Evolutionary conservation across 2,113 vertebrate species (phyloP).

Genomic region (Aegotheles bennettii): DNA sequence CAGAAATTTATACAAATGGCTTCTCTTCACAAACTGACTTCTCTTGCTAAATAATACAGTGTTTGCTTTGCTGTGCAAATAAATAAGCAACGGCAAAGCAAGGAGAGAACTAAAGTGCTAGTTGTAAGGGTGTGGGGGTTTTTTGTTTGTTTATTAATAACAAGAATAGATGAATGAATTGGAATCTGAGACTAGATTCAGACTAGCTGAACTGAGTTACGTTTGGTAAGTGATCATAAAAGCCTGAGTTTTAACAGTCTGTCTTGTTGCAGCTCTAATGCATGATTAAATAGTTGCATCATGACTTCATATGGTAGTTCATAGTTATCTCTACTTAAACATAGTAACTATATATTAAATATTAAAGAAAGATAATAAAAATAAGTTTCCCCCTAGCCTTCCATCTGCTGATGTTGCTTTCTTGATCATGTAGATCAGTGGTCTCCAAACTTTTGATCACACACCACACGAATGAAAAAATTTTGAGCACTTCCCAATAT

Average conservation of each 20-base stretch:
- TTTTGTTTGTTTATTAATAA: not conserved
- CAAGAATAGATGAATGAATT: not conserved
- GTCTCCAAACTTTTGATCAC: not conserved
- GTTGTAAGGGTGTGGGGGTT: accelerated
- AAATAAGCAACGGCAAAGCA: not conserved
- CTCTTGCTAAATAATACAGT: not conserved
- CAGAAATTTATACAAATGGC: not conserved
- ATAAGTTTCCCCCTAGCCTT: not conserved
- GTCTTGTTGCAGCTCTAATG: not conserved
- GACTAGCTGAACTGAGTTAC: not conserved
- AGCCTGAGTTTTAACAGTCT: not conserved
- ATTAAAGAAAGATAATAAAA: not conserved
- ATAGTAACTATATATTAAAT: not conserved
- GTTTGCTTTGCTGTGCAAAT: not conserved
- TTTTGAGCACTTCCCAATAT: not conserved
- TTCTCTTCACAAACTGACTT: not conserved
- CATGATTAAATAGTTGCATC: not conserved
- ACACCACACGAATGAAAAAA: accelerated
- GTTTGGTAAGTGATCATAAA: not conserved
- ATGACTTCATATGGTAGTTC: not conserved
- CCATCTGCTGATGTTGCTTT: not conserved
- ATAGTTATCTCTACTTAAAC: not conserved
- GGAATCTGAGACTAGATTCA: not conserved
- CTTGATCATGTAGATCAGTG: not conserved
- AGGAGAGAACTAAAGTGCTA: not conserved